Percentiles rank a stretch among this genome's conserved stretches.
Evolutionary conservation across 2,888 invertebrate species (phyloP).

Genomic region (Meliscaeva auricollis): DNA sequence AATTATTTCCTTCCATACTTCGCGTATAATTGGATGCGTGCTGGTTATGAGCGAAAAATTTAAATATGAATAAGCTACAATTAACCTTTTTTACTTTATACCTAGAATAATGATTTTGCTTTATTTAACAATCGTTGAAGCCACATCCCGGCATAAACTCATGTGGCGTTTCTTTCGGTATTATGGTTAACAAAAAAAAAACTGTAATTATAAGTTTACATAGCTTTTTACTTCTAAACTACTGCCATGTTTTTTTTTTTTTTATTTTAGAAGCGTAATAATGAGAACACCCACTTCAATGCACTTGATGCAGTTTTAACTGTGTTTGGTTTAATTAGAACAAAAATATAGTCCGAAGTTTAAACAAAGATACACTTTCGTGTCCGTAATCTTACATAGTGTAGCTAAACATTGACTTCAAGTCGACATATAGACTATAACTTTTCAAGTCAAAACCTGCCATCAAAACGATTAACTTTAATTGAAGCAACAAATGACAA

Average conservation of each 20-base stretch:
- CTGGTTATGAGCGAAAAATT: background rate
- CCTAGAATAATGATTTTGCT: background rate
- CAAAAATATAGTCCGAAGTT: no score
- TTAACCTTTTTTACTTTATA: no score
- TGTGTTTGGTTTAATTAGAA: conserved; percentile 8
- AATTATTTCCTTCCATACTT: background rate
- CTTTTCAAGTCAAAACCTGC: conserved; percentile 16
- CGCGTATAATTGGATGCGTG: conserved; percentile 1
- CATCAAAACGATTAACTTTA: conserved; percentile 34
- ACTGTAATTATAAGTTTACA: no score
- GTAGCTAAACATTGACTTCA: no score
- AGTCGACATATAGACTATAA: no score
- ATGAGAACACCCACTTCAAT: background rate
- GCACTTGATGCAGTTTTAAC: conserved; percentile 9
- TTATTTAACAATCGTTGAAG: background rate
- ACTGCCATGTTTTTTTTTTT: conserved; percentile 36
- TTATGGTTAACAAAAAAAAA: no score
- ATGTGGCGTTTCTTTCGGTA: no score
- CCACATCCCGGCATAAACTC: background rate
- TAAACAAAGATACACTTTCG: no score
- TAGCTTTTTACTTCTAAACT: background rate
- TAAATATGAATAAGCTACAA: background rate
- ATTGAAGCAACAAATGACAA: conserved; percentile 47
- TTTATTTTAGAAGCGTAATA: conserved; percentile 6
- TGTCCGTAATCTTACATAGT: no score